Conservation (phyloP, 1,140 invertebrate genomes). For the Ganaspis sp. region DNA sequence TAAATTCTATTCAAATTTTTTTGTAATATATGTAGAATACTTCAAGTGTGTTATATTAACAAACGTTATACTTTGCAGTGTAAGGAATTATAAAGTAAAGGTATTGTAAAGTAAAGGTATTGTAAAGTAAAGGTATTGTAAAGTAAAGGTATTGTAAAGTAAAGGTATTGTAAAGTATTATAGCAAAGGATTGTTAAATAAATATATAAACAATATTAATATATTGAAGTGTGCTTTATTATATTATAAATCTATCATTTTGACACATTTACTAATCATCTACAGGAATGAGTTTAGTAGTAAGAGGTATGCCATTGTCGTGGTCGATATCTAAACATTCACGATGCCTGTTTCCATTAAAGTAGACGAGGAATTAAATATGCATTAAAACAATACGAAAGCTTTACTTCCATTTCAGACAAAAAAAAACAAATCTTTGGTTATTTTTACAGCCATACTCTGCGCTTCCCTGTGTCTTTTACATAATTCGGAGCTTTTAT, state of each 20-base stretch:
- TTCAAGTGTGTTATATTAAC: too few relatives aligned
- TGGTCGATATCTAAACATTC: constrained; percentile 29
- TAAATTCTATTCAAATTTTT: too few relatives aligned
- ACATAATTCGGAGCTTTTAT: background rate
- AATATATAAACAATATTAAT: constrained; percentile 34
- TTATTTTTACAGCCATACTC: constrained; percentile 26
- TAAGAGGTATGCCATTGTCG: constrained; percentile 27
- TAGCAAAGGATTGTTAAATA: background rate
- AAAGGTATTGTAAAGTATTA: background rate
- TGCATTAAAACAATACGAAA: constrained; percentile 18
- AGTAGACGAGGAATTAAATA: constrained; percentile 3
- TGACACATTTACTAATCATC: constrained; percentile 63
- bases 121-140: too few relatives aligned
- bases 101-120: too few relatives aligned
- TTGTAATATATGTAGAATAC: too few relatives aligned
- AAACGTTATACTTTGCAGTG: too few relatives aligned
- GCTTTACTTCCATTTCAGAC: background rate
- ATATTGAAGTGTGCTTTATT: constrained; percentile 69
- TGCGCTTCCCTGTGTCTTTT: background rate
- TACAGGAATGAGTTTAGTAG: constrained; percentile 46
- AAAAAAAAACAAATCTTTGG: constrained; percentile 1
- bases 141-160: too few relatives aligned
- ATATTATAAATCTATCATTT: constrained; percentile 70
- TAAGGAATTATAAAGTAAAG: too few relatives aligned
- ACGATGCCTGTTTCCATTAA: background rate